Conservation (phyloP, 2,888 invertebrate species). For the Plutella xylostella region DNA sequence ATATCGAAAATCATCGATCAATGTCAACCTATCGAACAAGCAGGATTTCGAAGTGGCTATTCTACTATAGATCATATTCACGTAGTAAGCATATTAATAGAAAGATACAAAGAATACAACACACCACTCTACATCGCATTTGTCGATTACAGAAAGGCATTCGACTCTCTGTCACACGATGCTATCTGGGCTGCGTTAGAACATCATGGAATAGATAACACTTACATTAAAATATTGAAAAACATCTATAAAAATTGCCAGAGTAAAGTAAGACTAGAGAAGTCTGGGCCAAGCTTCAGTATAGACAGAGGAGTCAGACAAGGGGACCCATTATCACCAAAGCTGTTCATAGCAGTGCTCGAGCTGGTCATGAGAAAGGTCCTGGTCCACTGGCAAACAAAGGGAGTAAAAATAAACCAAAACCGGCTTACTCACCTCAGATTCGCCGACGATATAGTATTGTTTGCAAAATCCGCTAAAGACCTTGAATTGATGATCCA, state of each 20-base stretch:
- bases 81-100: constrained; percentile 11
- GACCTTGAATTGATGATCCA: neutral
- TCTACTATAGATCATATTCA: constrained; percentile 14
- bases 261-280: neutral
- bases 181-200: constrained; percentile 15
- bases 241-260: neutral
- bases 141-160: neutral
- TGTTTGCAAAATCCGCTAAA: neutral
- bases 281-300: neutral
- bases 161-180: neutral
- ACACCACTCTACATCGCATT: neutral
- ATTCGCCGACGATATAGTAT: neutral
- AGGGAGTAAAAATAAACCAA: neutral
- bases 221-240: constrained; percentile 4
- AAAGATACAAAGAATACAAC: constrained; percentile 13
- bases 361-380: neutral
- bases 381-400: neutral
- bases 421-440: neutral
- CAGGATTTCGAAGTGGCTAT: constrained; percentile 10
- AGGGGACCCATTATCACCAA: neutral
- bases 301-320: neutral
- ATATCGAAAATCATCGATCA: neutral
- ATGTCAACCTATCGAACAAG: constrained; percentile 5
- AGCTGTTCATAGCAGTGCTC: neutral
- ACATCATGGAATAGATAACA: constrained; percentile 8